Conservation (phyloP, 1,140 invertebrate species). For the Chionoecetes opilio region DNA sequence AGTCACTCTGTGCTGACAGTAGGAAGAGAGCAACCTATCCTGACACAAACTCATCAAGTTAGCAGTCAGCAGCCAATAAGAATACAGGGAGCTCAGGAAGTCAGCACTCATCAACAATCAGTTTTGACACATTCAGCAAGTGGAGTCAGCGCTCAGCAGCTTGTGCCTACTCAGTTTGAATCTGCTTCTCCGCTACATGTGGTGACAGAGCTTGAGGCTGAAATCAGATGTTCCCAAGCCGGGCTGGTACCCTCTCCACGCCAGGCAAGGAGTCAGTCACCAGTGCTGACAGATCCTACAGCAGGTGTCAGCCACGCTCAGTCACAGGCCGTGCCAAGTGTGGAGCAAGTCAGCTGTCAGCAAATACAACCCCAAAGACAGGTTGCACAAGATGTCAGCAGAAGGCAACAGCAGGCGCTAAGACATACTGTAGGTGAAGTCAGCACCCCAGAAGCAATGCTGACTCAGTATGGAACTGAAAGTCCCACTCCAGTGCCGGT, state of each 20-base stretch:
- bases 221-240: background rate
- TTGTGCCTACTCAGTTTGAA: background rate
- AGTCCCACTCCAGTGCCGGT: background rate
- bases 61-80: background rate
- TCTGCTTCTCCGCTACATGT: background rate
- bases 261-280: background rate
- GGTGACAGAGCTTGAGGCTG: background rate
- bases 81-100: background rate
- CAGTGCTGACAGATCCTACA: background rate
- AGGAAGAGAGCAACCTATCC: background rate
- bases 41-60: background rate
- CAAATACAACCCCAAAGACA: background rate
- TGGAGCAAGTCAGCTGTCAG: background rate
- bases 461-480: background rate
- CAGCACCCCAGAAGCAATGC: background rate
- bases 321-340: background rate
- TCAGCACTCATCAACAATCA: background rate
- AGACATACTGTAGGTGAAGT: background rate
- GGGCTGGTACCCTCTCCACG: background rate
- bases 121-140: background rate
- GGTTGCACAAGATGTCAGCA: background rate
- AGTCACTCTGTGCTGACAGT: background rate
- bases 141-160: background rate
- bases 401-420: background rate
- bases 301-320: background rate